These are phyloP conservation scores for Pipa parva DNA, from an alignment of 2,113 vertebrate genomes.

Conservation along the genomic window DNA sequence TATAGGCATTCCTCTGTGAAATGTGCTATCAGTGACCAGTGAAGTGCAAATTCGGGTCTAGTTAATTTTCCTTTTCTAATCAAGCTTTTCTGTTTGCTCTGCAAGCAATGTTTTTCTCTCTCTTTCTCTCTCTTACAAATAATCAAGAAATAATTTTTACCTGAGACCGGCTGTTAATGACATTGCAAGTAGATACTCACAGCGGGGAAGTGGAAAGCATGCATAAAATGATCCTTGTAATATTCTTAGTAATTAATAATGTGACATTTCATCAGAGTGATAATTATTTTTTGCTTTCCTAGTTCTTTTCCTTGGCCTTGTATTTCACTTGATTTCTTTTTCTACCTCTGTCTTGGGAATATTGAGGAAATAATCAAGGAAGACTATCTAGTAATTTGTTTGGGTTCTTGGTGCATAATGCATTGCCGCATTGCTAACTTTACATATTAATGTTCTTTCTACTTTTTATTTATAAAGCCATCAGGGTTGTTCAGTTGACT, in stretches of 20 bases:
- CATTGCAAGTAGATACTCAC: slow-evolving; percentile 6
- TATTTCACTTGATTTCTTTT: not conserved
- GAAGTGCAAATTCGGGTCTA: not conserved
- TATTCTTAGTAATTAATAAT: slow-evolving; percentile 27
- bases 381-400: not conserved
- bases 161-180: slow-evolving; percentile 13
- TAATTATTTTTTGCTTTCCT: slow-evolving; percentile 10
- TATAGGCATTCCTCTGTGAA: too few relatives aligned
- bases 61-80: not conserved
- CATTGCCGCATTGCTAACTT: not conserved
- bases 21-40: not conserved
- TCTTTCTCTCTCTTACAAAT: too few relatives aligned
- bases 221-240: slow-evolving; percentile 13
- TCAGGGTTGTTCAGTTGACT: too few relatives aligned
- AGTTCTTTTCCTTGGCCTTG: too few relatives aligned
- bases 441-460: not conserved
- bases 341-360: not conserved
- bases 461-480: not conserved
- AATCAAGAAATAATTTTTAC: slow-evolving; percentile 12
- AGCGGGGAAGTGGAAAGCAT: slow-evolving; percentile 15
- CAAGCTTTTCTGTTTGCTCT: not conserved
- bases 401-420: not conserved
- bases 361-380: not conserved
- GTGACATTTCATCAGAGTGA: slow-evolving; percentile 21
- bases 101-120: not conserved